Conservation (phyloP, 2,888 invertebrate genomes). For the Antheraea assamensis region DNA sequence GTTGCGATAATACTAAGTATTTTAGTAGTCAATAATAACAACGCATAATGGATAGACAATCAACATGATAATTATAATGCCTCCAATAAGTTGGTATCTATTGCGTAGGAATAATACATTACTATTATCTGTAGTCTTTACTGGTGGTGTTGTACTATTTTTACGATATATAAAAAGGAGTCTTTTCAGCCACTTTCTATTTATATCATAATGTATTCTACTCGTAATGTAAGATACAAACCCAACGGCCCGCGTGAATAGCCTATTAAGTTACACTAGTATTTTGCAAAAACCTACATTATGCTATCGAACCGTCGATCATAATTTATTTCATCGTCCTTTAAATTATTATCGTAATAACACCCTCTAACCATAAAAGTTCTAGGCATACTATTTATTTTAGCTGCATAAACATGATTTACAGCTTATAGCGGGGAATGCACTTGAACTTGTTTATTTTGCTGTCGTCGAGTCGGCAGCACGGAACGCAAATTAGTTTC, state of each 20-base stretch:
- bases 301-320: slow-evolving; percentile 36
- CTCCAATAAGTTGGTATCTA: too few species aligned
- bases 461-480: slow-evolving; percentile 25
- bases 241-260: neutral
- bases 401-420: slow-evolving; percentile 38
- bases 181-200: neutral
- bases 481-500: slow-evolving; percentile 31
- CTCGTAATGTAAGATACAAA: neutral
- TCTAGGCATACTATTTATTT: slow-evolving; percentile 39
- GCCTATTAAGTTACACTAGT: neutral
- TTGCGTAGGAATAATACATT: too few species aligned
- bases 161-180: neutral
- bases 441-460: slow-evolving; percentile 27
- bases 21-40: too few species aligned
- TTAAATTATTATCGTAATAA: slow-evolving; percentile 46
- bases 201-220: neutral
- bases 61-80: too few species aligned
- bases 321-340: slow-evolving; percentile 40
- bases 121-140: too few species aligned
- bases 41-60: too few species aligned
- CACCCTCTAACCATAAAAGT: slow-evolving; percentile 28
- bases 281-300: neutral
- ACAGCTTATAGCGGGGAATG: slow-evolving; percentile 31
- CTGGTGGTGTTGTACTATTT: too few species aligned
- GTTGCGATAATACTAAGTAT: too few species aligned